Evolutionary conservation across 2,113 vertebrate species (phyloP).

Genomic region (Seriola dumerili): DNA sequence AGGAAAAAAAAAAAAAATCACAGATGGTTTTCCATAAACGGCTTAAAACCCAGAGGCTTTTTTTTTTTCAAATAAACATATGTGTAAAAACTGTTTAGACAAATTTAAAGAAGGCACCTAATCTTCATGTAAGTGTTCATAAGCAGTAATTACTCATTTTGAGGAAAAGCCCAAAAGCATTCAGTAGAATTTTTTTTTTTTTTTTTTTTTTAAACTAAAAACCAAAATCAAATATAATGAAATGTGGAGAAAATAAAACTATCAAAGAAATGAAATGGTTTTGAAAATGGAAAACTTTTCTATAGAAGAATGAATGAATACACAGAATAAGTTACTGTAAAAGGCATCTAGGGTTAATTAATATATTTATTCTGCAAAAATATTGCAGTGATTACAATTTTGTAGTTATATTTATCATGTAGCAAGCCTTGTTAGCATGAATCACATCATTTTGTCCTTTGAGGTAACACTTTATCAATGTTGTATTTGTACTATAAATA

Average conservation of each 20-base stretch:
- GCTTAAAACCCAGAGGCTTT: neutral
- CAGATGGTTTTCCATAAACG: slow-evolving; percentile 38
- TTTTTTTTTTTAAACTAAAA: slow-evolving; percentile 25
- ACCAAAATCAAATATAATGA: slow-evolving; percentile 9
- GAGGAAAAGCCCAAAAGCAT: slow-evolving; percentile 18
- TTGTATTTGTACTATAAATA: neutral
- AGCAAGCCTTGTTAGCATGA: neutral
- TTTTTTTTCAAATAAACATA: neutral
- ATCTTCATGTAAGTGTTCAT: slow-evolving; percentile 40
- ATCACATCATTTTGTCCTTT: neutral
- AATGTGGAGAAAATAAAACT: neutral
- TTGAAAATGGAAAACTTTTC: neutral
- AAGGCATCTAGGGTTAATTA: neutral
- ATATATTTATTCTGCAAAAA: neutral
- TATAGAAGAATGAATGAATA: neutral
- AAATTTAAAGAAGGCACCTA: neutral
- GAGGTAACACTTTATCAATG: neutral
- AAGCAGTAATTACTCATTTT: slow-evolving; percentile 9
- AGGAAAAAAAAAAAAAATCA: neutral
- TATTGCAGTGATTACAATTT: neutral
- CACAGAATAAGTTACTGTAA: neutral
- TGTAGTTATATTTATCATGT: neutral
- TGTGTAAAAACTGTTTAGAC: neutral
- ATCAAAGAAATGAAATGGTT: neutral
- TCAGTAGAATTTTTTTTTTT: neutral